These are phyloP conservation scores for Lethocerus indicus DNA, from an alignment of 1,140 invertebrate genomes.

Conservation along the genomic window DNA sequence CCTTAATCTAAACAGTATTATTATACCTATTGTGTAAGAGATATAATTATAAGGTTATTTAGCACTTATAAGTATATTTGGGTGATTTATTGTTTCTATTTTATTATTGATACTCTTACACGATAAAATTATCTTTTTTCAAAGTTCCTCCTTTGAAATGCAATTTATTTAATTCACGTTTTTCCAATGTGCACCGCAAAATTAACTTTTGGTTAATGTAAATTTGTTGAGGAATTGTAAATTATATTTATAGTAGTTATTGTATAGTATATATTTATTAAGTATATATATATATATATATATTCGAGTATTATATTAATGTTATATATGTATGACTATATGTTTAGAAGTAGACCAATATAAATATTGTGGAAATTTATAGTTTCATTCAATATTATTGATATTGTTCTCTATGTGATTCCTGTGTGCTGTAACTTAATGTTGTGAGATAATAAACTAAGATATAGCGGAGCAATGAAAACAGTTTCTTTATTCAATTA, in stretches of 20 bases:
- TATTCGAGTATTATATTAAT: neutral
- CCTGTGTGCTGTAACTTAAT: slow-evolving; percentile 1
- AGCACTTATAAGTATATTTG: no score
- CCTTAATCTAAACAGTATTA: no score
- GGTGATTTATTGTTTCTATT: no score
- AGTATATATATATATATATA: no score
- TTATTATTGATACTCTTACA: no score
- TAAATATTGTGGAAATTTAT: slow-evolving; percentile 1
- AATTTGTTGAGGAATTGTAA: slow-evolving; percentile 5
- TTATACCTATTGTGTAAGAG: no score
- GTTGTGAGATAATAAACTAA: slow-evolving; percentile 8
- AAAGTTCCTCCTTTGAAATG: neutral
- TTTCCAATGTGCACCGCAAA: neutral
- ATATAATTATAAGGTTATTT: no score
- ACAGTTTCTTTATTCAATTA: no score
- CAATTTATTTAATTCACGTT: slow-evolving; percentile 4
- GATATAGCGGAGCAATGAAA: no score
- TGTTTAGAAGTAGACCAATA: slow-evolving; percentile 1
- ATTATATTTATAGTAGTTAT: slow-evolving; percentile 6
- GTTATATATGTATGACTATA: slow-evolving; percentile 3
- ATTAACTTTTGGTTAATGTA: neutral
- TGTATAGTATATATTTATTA: slow-evolving; percentile 3
- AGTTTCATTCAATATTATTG: neutral
- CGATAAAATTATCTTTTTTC: no score
- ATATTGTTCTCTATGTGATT: neutral